Conservation (phyloP, 2,797 vertebrate species). For the Amblyopsis hoosieri region DNA sequence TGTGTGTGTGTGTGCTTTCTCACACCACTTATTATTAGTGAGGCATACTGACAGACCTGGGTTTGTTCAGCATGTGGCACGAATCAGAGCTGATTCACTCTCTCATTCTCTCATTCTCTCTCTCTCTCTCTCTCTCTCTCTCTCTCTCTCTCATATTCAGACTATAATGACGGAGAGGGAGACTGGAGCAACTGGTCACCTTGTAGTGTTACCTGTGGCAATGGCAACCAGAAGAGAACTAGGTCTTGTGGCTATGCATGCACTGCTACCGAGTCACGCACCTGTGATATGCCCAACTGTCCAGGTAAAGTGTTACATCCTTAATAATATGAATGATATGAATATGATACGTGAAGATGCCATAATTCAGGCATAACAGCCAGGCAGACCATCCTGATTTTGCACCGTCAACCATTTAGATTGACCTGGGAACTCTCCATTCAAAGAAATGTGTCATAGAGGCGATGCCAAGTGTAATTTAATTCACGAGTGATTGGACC, state of each 20-base stretch:
- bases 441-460: too few species aligned
- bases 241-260: constrained; percentile 93
- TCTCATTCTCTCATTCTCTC: constrained; percentile 15
- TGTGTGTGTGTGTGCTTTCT: too few species aligned
- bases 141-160: constrained; percentile 66
- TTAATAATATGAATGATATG: too few species aligned
- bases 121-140: constrained; percentile 29
- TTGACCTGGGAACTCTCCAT: too few species aligned
- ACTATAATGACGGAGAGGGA: constrained; percentile 90
- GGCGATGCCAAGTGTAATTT: too few species aligned
- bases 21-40: constrained; percentile 67
- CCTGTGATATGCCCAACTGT: constrained; percentile 90
- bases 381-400: too few species aligned
- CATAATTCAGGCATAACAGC: too few species aligned
- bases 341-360: too few species aligned
- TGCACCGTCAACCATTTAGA: too few species aligned
- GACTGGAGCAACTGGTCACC: constrained; percentile 93
- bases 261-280: constrained; percentile 91
- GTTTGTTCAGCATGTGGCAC: constrained; percentile 78
- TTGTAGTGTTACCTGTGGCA: constrained; percentile 91
- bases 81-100: constrained; percentile 66
- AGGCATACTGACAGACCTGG: constrained; percentile 70
- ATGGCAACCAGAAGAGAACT: constrained; percentile 92
- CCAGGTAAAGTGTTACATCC: constrained; percentile 79
- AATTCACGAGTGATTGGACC: too few species aligned